A percentile compares a stretch with the other conserved stretches of the same genome.
Conservation (phyloP, 1,140 invertebrate species). For the Sinella curviseta region DNA sequence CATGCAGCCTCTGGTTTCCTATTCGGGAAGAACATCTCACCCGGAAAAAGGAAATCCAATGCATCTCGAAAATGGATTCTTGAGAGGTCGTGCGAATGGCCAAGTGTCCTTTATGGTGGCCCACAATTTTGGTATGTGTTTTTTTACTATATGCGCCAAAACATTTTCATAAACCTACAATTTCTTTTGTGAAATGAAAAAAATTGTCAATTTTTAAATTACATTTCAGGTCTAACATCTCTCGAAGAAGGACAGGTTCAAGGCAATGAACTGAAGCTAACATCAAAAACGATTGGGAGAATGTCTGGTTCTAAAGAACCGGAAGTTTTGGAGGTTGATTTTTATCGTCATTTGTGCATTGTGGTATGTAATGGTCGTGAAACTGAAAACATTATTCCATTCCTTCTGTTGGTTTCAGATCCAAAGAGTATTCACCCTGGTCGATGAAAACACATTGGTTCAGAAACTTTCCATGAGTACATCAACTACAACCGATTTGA, state of each 20-base stretch:
- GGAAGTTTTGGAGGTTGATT: conserved; percentile 57
- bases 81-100: conserved; percentile 62
- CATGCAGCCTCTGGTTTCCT: conserved; percentile 65
- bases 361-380: conserved; percentile 28
- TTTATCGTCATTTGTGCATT: not conserved
- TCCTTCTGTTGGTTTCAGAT: conserved; percentile 48
- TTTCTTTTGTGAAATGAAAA: not conserved
- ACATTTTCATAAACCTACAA: not conserved
- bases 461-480: conserved; percentile 64
- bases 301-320: conserved; percentile 61
- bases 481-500: conserved; percentile 57
- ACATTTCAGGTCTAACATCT: conserved; percentile 56
- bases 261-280: conserved; percentile 54
- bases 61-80: conserved; percentile 67
- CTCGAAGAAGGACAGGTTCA: conserved; percentile 61
- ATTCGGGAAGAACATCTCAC: conserved; percentile 61
- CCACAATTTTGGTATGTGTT: conserved; percentile 61
- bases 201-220: not conserved
- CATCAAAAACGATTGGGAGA: conserved; percentile 58
- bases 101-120: conserved; percentile 62
- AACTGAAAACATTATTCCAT: not conserved
- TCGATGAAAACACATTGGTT: conserved; percentile 57
- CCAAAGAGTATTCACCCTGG: conserved; percentile 56
- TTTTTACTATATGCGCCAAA: not conserved
- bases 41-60: conserved; percentile 61